phyloP scores from a whole-genome alignment of 2,888 invertebrate genomes.

The Cylindroiulus punctatus region DNA sequence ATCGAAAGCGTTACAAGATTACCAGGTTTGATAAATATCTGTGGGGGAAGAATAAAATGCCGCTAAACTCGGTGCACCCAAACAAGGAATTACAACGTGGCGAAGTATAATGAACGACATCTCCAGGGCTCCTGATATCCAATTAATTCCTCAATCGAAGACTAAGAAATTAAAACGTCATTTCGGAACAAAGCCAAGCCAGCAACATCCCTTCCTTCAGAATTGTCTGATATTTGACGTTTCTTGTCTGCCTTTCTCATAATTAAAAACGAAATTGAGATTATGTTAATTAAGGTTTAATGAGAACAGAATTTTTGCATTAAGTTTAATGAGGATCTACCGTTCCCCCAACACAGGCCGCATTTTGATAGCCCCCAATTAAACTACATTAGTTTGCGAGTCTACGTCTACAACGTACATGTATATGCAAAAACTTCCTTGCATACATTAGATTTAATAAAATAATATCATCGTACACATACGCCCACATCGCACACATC shows the following conservation, averaged over 20 bases:
- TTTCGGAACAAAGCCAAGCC: background rate
- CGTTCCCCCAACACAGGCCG: background rate
- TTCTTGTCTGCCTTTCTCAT: background rate
- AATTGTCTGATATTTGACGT: background rate
- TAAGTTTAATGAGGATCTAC: background rate
- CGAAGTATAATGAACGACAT: background rate
- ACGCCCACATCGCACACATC: too few relatives aligned
- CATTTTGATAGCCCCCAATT: too few relatives aligned
- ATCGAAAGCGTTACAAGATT: background rate
- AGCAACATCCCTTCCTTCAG: background rate
- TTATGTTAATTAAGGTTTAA: background rate
- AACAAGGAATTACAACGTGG: background rate
- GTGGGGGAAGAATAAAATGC: background rate
- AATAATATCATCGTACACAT: too few relatives aligned
- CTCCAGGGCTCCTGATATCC: background rate
- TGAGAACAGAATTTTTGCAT: slow-evolving; percentile 24
- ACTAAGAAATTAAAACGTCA: slow-evolving; percentile 28
- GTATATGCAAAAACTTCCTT: too few relatives aligned
- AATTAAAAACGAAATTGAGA: slow-evolving; percentile 24
- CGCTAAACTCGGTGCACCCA: background rate
- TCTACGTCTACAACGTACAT: too few relatives aligned
- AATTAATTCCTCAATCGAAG: background rate
- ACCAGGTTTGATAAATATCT: slow-evolving; percentile 20
- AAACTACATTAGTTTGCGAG: too few relatives aligned
- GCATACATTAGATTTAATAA: too few relatives aligned